Evolutionary conservation across 2,797 vertebrate species (phyloP).

Genomic region (Malacoraja senta): DNA sequence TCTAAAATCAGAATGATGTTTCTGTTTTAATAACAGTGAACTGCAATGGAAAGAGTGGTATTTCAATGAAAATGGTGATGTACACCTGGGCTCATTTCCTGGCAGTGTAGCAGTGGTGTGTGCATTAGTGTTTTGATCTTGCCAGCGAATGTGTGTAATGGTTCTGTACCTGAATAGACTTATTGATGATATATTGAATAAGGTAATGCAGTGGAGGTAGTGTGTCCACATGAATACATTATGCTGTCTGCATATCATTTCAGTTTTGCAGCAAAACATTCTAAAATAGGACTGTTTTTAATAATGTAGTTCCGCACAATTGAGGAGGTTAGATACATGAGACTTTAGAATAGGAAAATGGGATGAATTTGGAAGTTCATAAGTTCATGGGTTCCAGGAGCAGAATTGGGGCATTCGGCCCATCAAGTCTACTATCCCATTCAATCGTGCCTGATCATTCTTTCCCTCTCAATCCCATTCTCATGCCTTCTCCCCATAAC

Average conservation of each 20-base stretch:
- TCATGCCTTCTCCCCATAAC: no score
- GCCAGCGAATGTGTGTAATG: not conserved
- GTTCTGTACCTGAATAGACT: not conserved
- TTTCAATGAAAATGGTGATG: not conserved
- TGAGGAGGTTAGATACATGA: not conserved
- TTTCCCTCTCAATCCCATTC: no score
- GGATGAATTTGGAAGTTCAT: not conserved
- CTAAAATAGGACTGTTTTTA: not conserved
- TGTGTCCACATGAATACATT: not conserved
- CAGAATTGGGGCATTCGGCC: no score
- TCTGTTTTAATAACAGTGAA: not conserved
- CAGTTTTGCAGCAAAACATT: not conserved
- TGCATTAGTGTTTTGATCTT: not conserved
- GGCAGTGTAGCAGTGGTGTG: not conserved
- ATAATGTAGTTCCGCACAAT: not conserved
- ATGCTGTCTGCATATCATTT: not conserved
- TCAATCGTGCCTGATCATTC: no score
- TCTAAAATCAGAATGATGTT: not conserved
- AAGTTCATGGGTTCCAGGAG: no score
- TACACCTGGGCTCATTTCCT: not conserved
- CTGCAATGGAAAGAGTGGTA: not conserved
- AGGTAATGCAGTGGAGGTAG: not conserved
- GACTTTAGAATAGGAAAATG: not conserved
- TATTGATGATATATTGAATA: not conserved
- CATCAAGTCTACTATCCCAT: no score